Evolutionary conservation across 2,888 invertebrate genomes (phyloP).

Genomic region (Endomychus coccineus): DNA sequence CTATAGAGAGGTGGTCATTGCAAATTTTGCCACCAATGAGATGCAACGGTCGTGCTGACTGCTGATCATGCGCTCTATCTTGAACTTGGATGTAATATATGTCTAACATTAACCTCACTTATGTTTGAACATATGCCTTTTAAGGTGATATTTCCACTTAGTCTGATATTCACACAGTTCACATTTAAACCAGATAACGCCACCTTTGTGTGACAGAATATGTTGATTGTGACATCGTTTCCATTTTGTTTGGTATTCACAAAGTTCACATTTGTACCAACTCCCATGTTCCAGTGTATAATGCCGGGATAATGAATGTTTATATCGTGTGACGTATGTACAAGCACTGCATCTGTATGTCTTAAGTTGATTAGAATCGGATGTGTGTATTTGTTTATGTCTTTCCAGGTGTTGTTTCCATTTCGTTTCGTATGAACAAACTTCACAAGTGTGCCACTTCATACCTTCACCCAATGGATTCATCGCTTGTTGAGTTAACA

Average conservation of each 20-base stretch:
- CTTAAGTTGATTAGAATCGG: background rate
- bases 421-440: conserved; percentile 2
- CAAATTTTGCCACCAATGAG: no score
- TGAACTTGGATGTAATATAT: no score
- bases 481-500: background rate
- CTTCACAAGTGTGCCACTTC: background rate
- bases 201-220: conserved; percentile 3
- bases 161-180: conserved; percentile 1
- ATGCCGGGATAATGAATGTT: conserved; percentile 2
- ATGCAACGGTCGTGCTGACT: no score
- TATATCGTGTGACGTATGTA: background rate
- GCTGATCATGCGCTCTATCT: no score
- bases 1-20: no score
- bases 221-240: conserved; percentile 2
- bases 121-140: conserved; percentile 3
- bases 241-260: conserved; percentile 3
- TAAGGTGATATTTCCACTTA: conserved; percentile 5
- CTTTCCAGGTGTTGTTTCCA: conserved; percentile 5
- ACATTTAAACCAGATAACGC: conserved; percentile 1
- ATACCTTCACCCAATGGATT: background rate
- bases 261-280: conserved; percentile 2
- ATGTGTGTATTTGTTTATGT: conserved; percentile 3
- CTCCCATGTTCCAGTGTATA: conserved; percentile 1
- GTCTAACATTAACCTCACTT: background rate
- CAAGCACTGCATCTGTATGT: background rate